Evolutionary conservation across 2,888 invertebrate species (phyloP).

Genomic region (Callyntrura guangdongensis): DNA sequence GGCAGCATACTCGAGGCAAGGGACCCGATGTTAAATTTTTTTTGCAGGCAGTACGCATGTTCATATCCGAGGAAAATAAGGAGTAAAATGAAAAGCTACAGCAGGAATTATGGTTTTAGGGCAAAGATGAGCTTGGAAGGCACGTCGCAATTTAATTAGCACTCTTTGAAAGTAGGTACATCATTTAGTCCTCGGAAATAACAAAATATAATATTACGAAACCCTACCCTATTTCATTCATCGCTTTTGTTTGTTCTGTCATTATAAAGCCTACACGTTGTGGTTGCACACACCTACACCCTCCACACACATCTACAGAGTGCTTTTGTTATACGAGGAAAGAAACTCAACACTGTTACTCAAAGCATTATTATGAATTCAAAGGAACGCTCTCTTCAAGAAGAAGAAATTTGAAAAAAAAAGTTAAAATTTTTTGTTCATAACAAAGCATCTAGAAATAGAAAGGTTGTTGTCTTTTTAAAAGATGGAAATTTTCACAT

Average conservation of each 20-base stretch:
- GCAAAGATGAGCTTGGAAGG: constrained; percentile 29
- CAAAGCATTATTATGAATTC: neutral
- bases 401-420: too few relatives aligned
- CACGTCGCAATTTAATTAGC: constrained; percentile 67
- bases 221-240: neutral
- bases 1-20: neutral
- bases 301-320: neutral
- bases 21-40: too few relatives aligned
- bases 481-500: too few relatives aligned
- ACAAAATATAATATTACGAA: neutral
- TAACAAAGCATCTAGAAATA: too few relatives aligned
- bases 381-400: too few relatives aligned
- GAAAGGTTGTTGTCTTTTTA: too few relatives aligned
- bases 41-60: neutral
- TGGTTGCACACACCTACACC: constrained; percentile 36
- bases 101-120: neutral
- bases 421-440: too few relatives aligned
- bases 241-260: constrained; percentile 25
- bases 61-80: neutral
- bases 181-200: neutral
- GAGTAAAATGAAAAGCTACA: too few relatives aligned
- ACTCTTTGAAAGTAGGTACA: neutral
- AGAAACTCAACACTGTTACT: neutral
- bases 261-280: neutral
- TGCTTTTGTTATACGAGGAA: neutral